Conservation (phyloP, 2,888 invertebrate genomes). For the Mimumesa dahlbomi region DNA sequence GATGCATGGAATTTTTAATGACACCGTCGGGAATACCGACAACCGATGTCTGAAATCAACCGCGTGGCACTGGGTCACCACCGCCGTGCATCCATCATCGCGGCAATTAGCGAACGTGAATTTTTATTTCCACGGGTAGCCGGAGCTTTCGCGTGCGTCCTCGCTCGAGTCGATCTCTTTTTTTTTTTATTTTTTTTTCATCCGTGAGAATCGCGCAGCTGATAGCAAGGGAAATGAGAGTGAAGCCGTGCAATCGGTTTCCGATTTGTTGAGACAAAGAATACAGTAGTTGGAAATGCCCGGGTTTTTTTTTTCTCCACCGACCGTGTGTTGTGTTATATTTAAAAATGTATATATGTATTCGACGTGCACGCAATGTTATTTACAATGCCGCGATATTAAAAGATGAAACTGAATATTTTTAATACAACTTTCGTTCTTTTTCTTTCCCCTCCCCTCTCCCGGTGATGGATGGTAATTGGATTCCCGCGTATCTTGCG, state of each 20-base stretch:
- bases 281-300: conserved; percentile 12
- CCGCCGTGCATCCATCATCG: conserved; percentile 62
- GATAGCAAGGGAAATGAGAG: conserved; percentile 50
- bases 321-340: too few relatives aligned
- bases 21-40: conserved; percentile 39
- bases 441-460: too few relatives aligned
- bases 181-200: conserved; percentile 19
- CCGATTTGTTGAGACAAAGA: conserved; percentile 32
- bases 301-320: conserved; percentile 9
- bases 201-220: conserved; percentile 51
- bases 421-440: too few relatives aligned
- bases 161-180: background rate
- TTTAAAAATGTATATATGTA: too few relatives aligned
- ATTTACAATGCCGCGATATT: too few relatives aligned
- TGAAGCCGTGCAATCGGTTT: conserved; percentile 36
- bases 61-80: conserved; percentile 63
- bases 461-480: too few relatives aligned
- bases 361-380: too few relatives aligned
- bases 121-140: conserved; percentile 51
- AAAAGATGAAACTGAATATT: too few relatives aligned
- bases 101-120: conserved; percentile 61
- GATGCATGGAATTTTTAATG: conserved; percentile 72
- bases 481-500: too few relatives aligned
- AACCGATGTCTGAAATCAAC: conserved; percentile 59
- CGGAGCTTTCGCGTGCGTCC: background rate